Conservation (phyloP, 2,888 invertebrate species). For the Maniola hyperantus region DNA sequence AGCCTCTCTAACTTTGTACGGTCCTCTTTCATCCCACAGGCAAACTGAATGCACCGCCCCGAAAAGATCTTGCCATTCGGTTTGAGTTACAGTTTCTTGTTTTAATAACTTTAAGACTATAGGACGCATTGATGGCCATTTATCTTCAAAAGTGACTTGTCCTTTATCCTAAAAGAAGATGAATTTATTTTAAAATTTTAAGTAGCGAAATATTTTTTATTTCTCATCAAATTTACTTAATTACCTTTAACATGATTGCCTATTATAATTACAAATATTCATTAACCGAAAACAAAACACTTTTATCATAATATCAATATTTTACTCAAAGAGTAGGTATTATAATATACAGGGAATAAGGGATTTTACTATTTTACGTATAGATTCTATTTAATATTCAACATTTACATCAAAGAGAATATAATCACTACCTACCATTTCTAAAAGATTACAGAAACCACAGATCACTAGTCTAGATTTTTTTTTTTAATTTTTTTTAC, state of each 20-base stretch:
- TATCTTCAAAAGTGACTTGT: constrained; percentile 94
- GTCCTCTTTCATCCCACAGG: constrained; percentile 98
- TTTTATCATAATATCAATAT: constrained; percentile 28
- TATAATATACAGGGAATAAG: too few relatives aligned
- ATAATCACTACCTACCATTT: too few relatives aligned
- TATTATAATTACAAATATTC: constrained; percentile 32
- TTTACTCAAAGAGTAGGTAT: background rate
- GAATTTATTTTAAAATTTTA: constrained; percentile 14
- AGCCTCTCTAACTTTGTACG: constrained; percentile 92
- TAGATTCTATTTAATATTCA: too few relatives aligned
- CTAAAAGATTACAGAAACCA: too few relatives aligned
- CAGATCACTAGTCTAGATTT: background rate
- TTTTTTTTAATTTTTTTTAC: too few relatives aligned
- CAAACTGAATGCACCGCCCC: constrained; percentile 97
- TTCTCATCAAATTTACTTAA: constrained; percentile 10
- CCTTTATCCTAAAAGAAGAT: constrained; percentile 86
- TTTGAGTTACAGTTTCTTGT: constrained; percentile 96
- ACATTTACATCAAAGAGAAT: too few relatives aligned
- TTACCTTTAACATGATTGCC: constrained; percentile 61
- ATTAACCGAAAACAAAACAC: constrained; percentile 11
- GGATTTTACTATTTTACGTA: too few relatives aligned
- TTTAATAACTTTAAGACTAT: constrained; percentile 96
- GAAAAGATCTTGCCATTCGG: constrained; percentile 99
- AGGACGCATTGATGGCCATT: constrained; percentile 98
- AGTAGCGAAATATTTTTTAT: background rate